Conservation (phyloP, 1,140 invertebrate species). For the Babylonia areolata region DNA sequence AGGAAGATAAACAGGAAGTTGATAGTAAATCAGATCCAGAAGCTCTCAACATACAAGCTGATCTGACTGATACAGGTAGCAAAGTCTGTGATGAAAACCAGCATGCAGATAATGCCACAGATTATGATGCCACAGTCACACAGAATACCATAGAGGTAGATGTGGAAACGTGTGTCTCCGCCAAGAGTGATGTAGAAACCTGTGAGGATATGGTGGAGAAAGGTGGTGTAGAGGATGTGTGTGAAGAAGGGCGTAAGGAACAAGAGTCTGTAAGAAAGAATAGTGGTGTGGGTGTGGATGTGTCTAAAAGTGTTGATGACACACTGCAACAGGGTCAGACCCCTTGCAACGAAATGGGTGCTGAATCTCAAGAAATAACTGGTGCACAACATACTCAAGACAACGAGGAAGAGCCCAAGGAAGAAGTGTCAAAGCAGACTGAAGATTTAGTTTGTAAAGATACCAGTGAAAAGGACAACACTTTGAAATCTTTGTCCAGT, state of each 20-base stretch:
- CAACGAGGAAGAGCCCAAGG: neutral
- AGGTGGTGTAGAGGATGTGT: neutral
- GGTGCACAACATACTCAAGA: neutral
- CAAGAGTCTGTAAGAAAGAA: neutral
- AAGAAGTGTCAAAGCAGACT: neutral
- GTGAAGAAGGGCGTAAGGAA: neutral
- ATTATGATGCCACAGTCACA: neutral
- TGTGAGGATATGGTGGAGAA: neutral
- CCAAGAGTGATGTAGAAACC: neutral
- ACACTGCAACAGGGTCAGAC: neutral
- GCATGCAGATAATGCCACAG: neutral
- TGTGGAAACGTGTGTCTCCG: neutral
- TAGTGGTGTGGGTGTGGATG: neutral
- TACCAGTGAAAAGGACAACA: neutral
- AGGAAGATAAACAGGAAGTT: neutral
- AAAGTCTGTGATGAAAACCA: slow-evolving; percentile 22
- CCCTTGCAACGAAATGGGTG: neutral
- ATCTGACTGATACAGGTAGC: neutral
- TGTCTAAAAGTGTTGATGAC: too few relatives aligned
- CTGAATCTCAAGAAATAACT: slow-evolving; percentile 6
- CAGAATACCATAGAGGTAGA: neutral
- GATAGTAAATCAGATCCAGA: neutral
- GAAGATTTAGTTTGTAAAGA: neutral
- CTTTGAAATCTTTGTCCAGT: neutral
- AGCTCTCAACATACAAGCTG: neutral